These are phyloP conservation scores for Phalacrocorax brasilianus DNA, from an alignment of 2,113 vertebrate species.

Conservation along the genomic window DNA sequence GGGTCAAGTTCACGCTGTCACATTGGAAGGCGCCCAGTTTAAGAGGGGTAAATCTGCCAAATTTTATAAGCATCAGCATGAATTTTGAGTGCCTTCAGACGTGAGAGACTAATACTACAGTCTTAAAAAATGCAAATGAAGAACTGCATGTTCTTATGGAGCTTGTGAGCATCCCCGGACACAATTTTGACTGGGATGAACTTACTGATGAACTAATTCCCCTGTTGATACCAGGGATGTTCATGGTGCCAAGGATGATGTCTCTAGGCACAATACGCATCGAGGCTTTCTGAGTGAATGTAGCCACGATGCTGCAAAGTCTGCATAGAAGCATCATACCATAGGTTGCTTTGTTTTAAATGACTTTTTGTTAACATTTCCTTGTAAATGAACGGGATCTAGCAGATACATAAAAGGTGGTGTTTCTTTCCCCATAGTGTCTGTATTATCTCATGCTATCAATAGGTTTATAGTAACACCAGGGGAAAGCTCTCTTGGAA, in stretches of 20 bases:
- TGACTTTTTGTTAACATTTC: not conserved
- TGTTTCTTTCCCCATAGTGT: not conserved
- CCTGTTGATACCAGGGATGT: not conserved
- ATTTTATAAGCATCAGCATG: not conserved
- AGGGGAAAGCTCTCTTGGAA: not conserved
- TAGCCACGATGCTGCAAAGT: not conserved
- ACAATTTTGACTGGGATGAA: not conserved
- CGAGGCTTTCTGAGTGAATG: not conserved
- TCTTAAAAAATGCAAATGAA: not conserved
- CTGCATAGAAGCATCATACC: too few species aligned
- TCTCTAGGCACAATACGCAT: not conserved
- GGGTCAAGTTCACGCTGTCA: not conserved
- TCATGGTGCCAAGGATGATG: not conserved
- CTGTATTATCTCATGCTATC: not conserved
- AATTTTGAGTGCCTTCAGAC: not conserved
- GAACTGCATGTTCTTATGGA: not conserved
- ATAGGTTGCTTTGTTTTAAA: not conserved
- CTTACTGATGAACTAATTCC: not conserved
- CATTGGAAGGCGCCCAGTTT: not conserved
- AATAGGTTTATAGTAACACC: not conserved
- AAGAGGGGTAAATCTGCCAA: not conserved
- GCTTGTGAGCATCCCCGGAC: not conserved
- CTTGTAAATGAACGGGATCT: not conserved
- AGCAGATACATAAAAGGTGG: not conserved
- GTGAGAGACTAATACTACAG: not conserved